Evolutionary conservation across 2,888 invertebrate genomes (phyloP), one percentile per base, ranked within the genome.

Genomic region (Neoscelio sp.): DNA sequence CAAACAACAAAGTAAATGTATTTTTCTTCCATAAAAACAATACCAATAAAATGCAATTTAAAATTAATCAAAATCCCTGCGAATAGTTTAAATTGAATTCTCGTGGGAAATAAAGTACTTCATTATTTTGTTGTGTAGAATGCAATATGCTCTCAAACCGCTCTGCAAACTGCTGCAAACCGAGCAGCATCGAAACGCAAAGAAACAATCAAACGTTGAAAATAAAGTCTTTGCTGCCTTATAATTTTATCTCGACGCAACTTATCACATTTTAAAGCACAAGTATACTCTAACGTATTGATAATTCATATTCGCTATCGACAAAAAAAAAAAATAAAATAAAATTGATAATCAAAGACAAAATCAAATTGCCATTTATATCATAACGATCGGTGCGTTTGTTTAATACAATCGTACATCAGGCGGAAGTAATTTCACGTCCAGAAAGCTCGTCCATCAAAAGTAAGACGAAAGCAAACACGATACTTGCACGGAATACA

Each of bases 401-500:
- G 71, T 64, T 35, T 23, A 30, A 73, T 64, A 44, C 64, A 48
- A 64, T 56, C 46, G 33, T 23, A 50, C 38, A 40, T 40, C 18
- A 56, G 15, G 15, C 23, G 54, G 56, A 64, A 73, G 64, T 73
- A 46, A 48, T 73, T 64, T 64, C 73, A 64, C 73, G 73, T 73
- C 73, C 73, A 73, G 71, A 23, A 64, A 64, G 48, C 64, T 73
- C 64, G 73, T 73, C 64, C 73, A 64, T 73, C 65, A 58, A 56
- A 65, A 74, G 65, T 35, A 74, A 74, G 50, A 13, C 12, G 30
- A 50, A 48, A 74, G 58, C 18, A 20, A 40, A 52, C 33, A 46
- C 17, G 33, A 56, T 65, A 42, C 73, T 56, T 18, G 30, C 30
- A 13, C 33, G 40, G 64, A 48, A 65, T 65, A 46, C 30, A 46